phyloP scores from a whole-genome alignment of 2,888 invertebrate species.

The Argynnis bischoffii region DNA sequence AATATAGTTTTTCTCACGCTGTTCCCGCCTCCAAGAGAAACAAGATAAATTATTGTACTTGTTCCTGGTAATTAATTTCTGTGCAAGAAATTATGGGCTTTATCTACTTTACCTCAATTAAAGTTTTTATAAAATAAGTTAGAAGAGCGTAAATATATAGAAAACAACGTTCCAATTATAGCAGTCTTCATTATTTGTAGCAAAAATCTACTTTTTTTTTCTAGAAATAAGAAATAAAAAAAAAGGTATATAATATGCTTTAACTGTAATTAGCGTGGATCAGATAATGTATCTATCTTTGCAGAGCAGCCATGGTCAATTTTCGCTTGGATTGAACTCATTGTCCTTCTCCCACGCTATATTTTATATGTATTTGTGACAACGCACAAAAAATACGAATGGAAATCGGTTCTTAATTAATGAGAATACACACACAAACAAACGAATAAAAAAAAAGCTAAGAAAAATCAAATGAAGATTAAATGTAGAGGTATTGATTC shows the following conservation, averaged over 20 bases:
- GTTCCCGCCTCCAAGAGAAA: constrained; percentile 1
- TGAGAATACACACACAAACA: neutral
- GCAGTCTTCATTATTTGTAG: no score
- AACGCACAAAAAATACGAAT: no score
- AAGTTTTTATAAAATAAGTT: neutral
- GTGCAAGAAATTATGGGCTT: constrained; percentile 1
- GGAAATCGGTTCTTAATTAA: neutral
- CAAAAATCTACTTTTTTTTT: no score
- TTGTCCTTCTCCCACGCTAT: no score
- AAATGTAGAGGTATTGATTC: neutral
- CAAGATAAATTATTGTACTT: constrained; percentile 15
- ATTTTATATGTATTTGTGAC: no score
- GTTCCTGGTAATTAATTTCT: constrained; percentile 13
- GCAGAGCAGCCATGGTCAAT: no score
- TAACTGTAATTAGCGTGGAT: no score
- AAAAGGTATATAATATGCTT: no score
- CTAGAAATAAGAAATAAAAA: no score
- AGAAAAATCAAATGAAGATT: neutral
- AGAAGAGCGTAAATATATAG: neutral
- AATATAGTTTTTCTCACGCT: constrained; percentile 17
- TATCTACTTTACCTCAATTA: constrained; percentile 1
- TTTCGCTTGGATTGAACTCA: no score
- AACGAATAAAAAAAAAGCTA: neutral
- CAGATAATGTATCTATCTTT: no score
- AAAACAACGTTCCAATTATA: no score